phyloP scores from a whole-genome alignment of 2,797 vertebrate genomes.

The Pipistrellus pygmaeus region DNA sequence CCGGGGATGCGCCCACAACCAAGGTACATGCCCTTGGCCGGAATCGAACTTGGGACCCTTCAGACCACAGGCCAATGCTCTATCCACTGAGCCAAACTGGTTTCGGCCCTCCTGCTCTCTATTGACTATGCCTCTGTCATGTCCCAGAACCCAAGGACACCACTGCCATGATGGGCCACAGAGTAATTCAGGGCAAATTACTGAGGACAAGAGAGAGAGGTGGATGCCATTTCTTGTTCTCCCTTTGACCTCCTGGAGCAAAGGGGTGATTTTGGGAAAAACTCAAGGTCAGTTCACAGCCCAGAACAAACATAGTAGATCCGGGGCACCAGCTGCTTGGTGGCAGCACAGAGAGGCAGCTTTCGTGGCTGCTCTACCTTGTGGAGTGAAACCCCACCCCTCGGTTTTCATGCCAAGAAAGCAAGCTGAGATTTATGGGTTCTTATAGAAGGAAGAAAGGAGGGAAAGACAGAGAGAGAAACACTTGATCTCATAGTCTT shows the following conservation, averaged over 20 bases:
- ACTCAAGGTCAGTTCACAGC: slow-evolving; percentile 55
- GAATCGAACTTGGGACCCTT: too few species aligned
- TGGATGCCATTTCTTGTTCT: slow-evolving; percentile 50
- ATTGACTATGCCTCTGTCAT: neutral
- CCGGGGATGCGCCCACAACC: too few species aligned
- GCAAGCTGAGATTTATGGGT: slow-evolving; percentile 78
- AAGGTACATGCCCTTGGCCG: too few species aligned
- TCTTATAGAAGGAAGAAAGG: slow-evolving; percentile 42
- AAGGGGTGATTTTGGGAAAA: neutral
- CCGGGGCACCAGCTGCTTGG: neutral
- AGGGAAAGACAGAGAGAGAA: slow-evolving; percentile 57
- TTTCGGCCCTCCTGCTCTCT: neutral
- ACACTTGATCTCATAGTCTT: slow-evolving; percentile 75
- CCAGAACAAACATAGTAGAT: neutral
- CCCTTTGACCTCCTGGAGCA: neutral
- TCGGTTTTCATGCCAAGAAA: slow-evolving; percentile 76
- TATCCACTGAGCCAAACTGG: too few species aligned
- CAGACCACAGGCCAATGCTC: too few species aligned
- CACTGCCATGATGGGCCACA: neutral
- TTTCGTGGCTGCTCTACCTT: slow-evolving; percentile 52
- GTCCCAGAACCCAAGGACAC: slow-evolving; percentile 38
- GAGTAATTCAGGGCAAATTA: neutral
- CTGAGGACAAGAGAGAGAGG: slow-evolving; percentile 48
- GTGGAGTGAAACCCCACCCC: slow-evolving; percentile 74
- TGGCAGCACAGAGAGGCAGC: neutral